Conservation (phyloP, 2,113 vertebrate genomes). For the Sylvilagus bachmani region DNA sequence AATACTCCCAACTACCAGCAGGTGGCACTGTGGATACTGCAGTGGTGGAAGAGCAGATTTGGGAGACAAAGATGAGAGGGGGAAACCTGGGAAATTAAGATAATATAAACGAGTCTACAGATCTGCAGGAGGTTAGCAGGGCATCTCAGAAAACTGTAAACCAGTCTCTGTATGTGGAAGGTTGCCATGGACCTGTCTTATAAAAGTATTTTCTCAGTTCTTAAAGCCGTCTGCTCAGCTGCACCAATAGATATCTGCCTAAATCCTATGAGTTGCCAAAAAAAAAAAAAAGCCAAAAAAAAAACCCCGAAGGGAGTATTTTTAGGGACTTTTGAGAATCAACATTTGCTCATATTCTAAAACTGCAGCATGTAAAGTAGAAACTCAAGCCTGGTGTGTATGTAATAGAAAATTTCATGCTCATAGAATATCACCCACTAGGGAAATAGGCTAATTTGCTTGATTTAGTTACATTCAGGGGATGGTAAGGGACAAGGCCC, state of each 20-base stretch:
- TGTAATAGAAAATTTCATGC: constrained; percentile 40
- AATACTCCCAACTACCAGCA: constrained; percentile 80
- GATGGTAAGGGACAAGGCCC: neutral
- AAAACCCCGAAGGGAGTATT: neutral
- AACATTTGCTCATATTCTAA: constrained; percentile 21
- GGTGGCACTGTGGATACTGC: constrained; percentile 89
- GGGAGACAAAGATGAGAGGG: neutral
- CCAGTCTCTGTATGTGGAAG: neutral
- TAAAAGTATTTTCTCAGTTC: constrained; percentile 40
- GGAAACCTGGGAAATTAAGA: neutral
- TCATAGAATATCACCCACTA: neutral
- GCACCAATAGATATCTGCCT: neutral
- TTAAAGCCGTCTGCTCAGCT: neutral
- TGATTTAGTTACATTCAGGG: constrained; percentile 51
- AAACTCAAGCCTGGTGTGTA: neutral
- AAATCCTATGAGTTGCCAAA: constrained; percentile 24
- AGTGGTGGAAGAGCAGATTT: constrained; percentile 65
- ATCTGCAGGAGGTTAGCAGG: constrained; percentile 46
- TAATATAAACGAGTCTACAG: neutral
- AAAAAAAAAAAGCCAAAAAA: constrained; percentile 55
- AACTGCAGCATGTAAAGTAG: neutral
- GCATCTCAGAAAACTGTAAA: constrained; percentile 59
- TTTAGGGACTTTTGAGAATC: constrained; percentile 42
- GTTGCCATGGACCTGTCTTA: neutral
- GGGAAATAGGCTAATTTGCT: constrained; percentile 44